Evolutionary conservation across 2,113 vertebrate genomes (phyloP), one percentile per base, ranked within the genome.

Genomic region (Hylia prasina): DNA sequence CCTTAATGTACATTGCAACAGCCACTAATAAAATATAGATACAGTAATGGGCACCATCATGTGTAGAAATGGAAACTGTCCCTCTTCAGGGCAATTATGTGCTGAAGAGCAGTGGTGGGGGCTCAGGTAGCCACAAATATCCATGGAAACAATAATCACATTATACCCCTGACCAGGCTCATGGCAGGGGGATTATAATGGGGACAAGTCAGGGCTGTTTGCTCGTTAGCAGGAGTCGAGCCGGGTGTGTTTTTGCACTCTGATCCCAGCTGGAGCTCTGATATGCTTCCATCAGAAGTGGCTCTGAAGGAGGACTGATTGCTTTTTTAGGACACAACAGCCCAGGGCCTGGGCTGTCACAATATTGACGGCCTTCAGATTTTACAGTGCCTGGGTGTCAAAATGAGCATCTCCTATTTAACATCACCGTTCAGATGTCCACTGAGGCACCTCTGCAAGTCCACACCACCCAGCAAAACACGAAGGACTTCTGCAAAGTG

Each of bases 61-160:
- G 24, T 30, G 50, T 28, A 42, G 47, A 13, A 80, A 58, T 66
- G 85, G 75, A 70, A 86, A 39, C 39, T 4, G 42, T 66, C 54
- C 66, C 64, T 83, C 78, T 58, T 25, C 66, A 23, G 87, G 44
- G 87, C 66, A 15, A 76, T 80, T 53, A 48, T 5, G 4, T 6
- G 6, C 82, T 45, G 89, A 31, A 79, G 39, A 69, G 73, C 65
- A 60, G 72, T 2, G 0, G 12, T 64, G 69, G 54, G 71, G 31
- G 12, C 76, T 80, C 92, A 88, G 82, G 51, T 71, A 65, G 91
- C 57, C 87, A 71, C 78, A 69, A 94, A 93, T 4, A 95, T 69
- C 83, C 57, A 2, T 1, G 18, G 28, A 87, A 79, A 84, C 54
- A 48, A 27, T 60, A 48, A 27, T 60, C 72, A 13, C 57, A 27